These are phyloP conservation scores for Drosophila phalerata DNA, from an alignment of 2,888 invertebrate genomes.

Conservation along the genomic window DNA sequence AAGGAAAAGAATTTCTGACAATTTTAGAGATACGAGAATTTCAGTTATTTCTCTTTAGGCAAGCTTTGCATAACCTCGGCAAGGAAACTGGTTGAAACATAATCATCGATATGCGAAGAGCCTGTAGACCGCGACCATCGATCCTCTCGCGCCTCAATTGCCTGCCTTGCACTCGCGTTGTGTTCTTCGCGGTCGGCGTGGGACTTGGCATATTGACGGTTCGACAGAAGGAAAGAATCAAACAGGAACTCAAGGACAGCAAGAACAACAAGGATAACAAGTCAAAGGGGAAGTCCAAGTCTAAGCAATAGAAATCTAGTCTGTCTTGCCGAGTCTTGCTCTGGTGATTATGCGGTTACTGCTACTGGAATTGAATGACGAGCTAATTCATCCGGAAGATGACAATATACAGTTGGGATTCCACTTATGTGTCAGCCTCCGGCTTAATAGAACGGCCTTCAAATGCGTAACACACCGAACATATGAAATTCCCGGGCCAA, in stretches of 20 bases:
- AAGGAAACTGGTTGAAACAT: neutral
- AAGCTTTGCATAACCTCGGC: neutral
- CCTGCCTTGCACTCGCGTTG: slow-evolving; percentile 53
- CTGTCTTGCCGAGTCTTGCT: neutral
- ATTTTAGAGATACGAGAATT: neutral
- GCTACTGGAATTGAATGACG: slow-evolving; percentile 26
- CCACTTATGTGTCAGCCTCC: slow-evolving; percentile 3
- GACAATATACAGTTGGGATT: neutral
- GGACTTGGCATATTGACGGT: slow-evolving; percentile 36
- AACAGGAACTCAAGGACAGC: slow-evolving; percentile 2
- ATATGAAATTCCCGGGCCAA: slow-evolving; percentile 1
- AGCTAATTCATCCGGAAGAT: slow-evolving; percentile 20
- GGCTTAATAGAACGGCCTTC: slow-evolving; percentile 24
- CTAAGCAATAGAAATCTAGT: neutral
- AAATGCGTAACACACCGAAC: slow-evolving; percentile 16
- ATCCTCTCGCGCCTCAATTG: slow-evolving; percentile 60
- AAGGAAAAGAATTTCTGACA: neutral
- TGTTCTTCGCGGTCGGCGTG: slow-evolving; percentile 63
- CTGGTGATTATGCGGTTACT: slow-evolving; percentile 6
- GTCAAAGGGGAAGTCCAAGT: slow-evolving; percentile 5
- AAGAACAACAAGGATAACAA: neutral
- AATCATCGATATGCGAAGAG: slow-evolving; percentile 33
- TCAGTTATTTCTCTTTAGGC: slow-evolving; percentile 16
- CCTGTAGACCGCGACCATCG: slow-evolving; percentile 48
- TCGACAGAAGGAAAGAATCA: slow-evolving; percentile 17